A percentile compares a stretch with the other conserved stretches of the same genome.
phyloP scores from a whole-genome alignment of 2,888 invertebrate species.

The Fissipunctia ypsillon region DNA sequence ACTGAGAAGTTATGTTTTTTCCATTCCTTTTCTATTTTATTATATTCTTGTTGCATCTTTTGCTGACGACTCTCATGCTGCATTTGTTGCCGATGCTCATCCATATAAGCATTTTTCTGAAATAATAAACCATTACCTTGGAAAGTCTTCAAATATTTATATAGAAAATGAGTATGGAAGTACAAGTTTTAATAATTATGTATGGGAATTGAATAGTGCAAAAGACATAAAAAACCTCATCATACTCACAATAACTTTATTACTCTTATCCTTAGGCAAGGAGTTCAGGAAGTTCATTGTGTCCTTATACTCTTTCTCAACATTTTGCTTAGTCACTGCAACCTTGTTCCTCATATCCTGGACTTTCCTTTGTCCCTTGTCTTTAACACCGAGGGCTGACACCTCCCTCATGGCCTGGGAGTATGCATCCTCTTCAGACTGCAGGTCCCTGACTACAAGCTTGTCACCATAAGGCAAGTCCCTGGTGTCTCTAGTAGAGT shows the following conservation, averaged over 20 bases:
- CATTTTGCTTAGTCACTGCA: conserved; percentile 92
- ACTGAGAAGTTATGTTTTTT: conserved; percentile 70
- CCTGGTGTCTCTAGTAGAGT: conserved; percentile 79
- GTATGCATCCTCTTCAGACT: conserved; percentile 82
- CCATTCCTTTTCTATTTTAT: conserved; percentile 81
- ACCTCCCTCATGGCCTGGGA: conserved; percentile 81
- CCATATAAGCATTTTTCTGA: conserved; percentile 82
- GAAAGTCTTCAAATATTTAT: neutral
- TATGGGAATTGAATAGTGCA: neutral
- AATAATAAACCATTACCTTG: neutral
- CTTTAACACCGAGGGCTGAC: conserved; percentile 60
- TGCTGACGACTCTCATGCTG: conserved; percentile 79
- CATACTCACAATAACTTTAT: conserved; percentile 79
- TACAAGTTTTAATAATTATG: conserved; percentile 1
- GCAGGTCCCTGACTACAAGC: conserved; percentile 77
- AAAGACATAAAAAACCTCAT: neutral
- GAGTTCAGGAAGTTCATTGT: conserved; percentile 85
- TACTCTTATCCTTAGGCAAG: conserved; percentile 78
- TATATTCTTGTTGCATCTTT: conserved; percentile 83
- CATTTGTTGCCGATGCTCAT: conserved; percentile 78
- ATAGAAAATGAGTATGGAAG: neutral
- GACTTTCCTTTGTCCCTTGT: conserved; percentile 73
- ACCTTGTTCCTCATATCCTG: conserved; percentile 80
- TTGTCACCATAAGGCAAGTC: conserved; percentile 73
- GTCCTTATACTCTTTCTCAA: conserved; percentile 87